Base-by-base conservation (phyloP, 1,140 invertebrate genomes). In the Drosophila prosaltans region DNA sequence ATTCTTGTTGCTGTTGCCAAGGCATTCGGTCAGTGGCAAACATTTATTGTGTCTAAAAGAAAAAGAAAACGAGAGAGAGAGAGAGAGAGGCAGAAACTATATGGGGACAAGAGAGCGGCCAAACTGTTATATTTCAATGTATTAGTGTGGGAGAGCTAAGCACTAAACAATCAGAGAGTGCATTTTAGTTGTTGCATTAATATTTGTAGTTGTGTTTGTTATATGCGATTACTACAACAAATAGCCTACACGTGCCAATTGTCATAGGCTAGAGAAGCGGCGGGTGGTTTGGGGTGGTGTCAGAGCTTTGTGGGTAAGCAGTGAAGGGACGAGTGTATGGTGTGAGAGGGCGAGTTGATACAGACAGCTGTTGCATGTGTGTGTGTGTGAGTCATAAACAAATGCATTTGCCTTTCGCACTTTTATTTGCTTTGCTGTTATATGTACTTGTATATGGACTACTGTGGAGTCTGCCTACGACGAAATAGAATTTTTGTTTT, bases 181-280 rank as follows among this genome's bases (percentile, higher is more conserved):
- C 55, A 65, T 51, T 24, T 51, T 51, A 51, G 45, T 51, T 51
- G 45, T 24, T 51, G 45, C 64, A 74, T 39, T 65, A 51, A 9
- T 61, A 40, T 61, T 43, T 70, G 65, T 51, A 78, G 48, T 65
- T 75, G 68, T 69, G 78, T 61, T 64, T 80, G 73, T 82, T 83
- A 73, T 71, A 88, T 72, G 69, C 81, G 80, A 88, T 89, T 88
- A 89, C 66, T 78, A 61, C 72, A 84, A 88, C 75, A 80, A 88
- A 88, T 89, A 72, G 80, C 84, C 89, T 84, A 84, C 83, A 88
- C 84, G 84, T 88, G 84, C 80, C 84, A 65, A 71, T 26, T 80
- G 65, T 69, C 58, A 66, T 80, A 24, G 54, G n/a, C 11, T 10
- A 45, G 28, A 51, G n/a, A 10, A 58, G 43, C n/a, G 45, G 32